Conservation (phyloP, 2,113 vertebrate species). For the Chitala chitala region DNA sequence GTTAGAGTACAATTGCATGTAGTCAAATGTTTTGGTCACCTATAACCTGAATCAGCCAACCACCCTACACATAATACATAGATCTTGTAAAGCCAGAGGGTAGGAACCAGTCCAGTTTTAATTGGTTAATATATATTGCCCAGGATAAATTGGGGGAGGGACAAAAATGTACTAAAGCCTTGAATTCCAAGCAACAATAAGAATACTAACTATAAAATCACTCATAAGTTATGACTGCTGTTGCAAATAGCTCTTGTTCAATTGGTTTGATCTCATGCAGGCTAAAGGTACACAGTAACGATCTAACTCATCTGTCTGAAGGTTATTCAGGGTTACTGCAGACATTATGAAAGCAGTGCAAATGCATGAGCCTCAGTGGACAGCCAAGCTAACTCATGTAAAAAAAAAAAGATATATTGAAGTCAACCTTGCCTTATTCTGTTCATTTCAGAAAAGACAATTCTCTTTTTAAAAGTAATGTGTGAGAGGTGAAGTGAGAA, state of each 20-base stretch:
- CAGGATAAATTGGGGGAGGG: conserved; percentile 27
- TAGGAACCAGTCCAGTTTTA: too few relatives aligned
- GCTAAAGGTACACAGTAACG: conserved; percentile 21
- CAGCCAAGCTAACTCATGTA: too few relatives aligned
- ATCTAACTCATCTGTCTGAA: conserved; percentile 10
- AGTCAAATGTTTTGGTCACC: too few relatives aligned
- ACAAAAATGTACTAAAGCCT: conserved; percentile 49
- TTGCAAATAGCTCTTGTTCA: conserved; percentile 28
- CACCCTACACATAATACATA: too few relatives aligned
- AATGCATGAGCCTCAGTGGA: neutral
- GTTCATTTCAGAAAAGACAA: too few relatives aligned
- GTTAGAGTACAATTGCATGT: too few relatives aligned
- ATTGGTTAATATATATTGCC: neutral
- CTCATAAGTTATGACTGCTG: conserved; percentile 37
- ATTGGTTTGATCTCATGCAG: conserved; percentile 33
- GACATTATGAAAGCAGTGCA: neutral
- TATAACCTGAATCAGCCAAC: too few relatives aligned
- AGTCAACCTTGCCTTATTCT: too few relatives aligned
- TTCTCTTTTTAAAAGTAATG: too few relatives aligned
- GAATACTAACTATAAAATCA: conserved; percentile 36
- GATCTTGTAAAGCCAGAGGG: too few relatives aligned
- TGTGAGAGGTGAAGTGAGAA: too few relatives aligned
- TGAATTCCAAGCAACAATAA: conserved; percentile 38
- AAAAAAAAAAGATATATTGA: neutral
- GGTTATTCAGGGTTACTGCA: neutral